Evolutionary conservation across 2,113 vertebrate species (phyloP).

Genomic region (Urocitellus parryii): DNA sequence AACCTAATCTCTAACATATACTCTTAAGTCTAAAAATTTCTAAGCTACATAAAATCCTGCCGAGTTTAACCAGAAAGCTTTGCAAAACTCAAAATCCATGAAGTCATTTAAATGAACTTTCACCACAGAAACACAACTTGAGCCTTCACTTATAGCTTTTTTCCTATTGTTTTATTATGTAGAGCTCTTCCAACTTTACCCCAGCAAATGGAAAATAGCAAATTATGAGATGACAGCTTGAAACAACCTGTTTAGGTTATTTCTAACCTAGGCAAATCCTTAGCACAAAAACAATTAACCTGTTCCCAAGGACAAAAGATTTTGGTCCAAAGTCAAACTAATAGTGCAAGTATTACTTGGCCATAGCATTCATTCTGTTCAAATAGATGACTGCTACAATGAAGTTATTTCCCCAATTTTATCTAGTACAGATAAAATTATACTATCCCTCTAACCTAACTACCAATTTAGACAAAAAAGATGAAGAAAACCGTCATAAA

Average conservation of each 20-base stretch:
- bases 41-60: background rate
- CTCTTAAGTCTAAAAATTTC: background rate
- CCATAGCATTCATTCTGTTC: background rate
- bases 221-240: background rate
- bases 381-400: background rate
- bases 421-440: background rate
- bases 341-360: background rate
- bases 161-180: background rate
- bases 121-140: background rate
- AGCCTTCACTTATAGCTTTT: background rate
- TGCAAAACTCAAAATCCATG: background rate
- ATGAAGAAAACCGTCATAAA: constrained; percentile 5
- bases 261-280: background rate
- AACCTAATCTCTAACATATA: background rate
- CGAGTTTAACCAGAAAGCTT: background rate
- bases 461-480: background rate
- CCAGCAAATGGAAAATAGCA: background rate
- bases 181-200: background rate
- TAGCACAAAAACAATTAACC: background rate
- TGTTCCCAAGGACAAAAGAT: background rate
- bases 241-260: no score
- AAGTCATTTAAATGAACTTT: background rate
- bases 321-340: background rate
- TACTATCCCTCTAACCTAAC: background rate
- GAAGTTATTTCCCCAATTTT: background rate